phyloP scores from a whole-genome alignment of 2,888 invertebrate species.

The Agrotis puta region DNA sequence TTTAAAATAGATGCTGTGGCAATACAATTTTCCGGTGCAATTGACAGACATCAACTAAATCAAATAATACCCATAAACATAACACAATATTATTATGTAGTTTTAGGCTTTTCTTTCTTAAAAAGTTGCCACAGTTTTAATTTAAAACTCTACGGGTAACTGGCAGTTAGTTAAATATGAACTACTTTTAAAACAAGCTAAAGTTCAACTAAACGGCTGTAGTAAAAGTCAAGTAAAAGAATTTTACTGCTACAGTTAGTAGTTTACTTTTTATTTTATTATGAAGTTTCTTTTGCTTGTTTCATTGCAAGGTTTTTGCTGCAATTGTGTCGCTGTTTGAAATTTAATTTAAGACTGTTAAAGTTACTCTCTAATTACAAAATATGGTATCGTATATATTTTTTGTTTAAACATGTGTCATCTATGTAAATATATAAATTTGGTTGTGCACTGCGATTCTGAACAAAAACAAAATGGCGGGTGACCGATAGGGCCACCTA shows the following conservation, averaged over 20 bases:
- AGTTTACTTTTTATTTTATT: conserved; percentile 39
- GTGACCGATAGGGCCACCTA: too few species aligned
- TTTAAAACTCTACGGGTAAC: conserved; percentile 65
- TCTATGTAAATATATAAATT: too few species aligned
- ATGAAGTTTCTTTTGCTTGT: conserved; percentile 28
- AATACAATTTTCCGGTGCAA: too few species aligned
- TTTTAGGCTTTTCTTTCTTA: neutral
- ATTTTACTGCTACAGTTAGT: conserved; percentile 39
- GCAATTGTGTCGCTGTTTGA: conserved; percentile 6
- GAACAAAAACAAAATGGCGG: too few species aligned
- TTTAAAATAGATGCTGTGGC: too few species aligned
- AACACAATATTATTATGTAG: neutral
- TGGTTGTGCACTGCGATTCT: too few species aligned
- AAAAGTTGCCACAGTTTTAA: conserved; percentile 57
- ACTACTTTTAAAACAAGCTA: conserved; percentile 56
- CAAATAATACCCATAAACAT: neutral
- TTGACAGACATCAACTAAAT: too few species aligned
- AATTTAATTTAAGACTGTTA: conserved; percentile 10
- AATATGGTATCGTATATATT: too few species aligned
- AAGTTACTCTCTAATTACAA: too few species aligned
- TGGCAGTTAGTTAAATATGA: conserved; percentile 59
- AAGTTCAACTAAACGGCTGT: conserved; percentile 51
- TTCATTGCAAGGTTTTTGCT: conserved; percentile 20
- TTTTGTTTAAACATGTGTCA: too few species aligned
- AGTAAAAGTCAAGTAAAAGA: conserved; percentile 42